These are phyloP conservation scores for Drosophila pachea DNA, from an alignment of 1,140 invertebrate genomes.

Conservation along the genomic window DNA sequence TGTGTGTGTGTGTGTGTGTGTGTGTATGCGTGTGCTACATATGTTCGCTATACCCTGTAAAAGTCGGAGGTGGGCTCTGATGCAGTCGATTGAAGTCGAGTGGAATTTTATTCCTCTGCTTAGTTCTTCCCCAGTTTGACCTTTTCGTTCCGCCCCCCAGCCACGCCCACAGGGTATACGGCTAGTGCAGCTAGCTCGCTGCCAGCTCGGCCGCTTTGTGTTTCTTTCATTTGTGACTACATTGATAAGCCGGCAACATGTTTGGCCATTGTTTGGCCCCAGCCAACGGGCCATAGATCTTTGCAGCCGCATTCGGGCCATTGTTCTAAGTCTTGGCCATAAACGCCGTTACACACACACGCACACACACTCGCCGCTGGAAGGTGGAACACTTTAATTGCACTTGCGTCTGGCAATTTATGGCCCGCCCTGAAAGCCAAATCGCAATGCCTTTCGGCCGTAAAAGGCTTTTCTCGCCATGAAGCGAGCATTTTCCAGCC, in stretches of 20 bases:
- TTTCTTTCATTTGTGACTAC: conserved; percentile 2
- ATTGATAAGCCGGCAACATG: conserved; percentile 32
- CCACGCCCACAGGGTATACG: not conserved
- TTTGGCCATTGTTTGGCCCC: conserved; percentile 34
- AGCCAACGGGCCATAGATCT: conserved; percentile 25
- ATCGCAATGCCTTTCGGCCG: not conserved
- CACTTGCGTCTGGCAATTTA: conserved; percentile 39
- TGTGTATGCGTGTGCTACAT: too few species aligned
- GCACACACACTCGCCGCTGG: conserved; percentile 11
- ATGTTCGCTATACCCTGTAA: conserved; percentile 7
- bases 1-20: not conserved
- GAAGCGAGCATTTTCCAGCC: not conserved
- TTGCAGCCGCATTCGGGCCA: conserved; percentile 18
- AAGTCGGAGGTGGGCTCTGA: too few species aligned
- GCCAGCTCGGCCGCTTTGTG: not conserved
- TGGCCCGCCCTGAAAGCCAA: conserved; percentile 1
- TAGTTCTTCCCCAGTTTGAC: too few species aligned
- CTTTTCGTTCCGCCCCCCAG: too few species aligned
- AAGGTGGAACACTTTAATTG: conserved; percentile 44
- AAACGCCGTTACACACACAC: conserved; percentile 11
- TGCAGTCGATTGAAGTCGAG: too few species aligned
- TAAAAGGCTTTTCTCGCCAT: not conserved
- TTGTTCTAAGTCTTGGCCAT: conserved; percentile 31
- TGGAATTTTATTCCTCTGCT: too few species aligned
- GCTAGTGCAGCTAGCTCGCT: not conserved